Evolutionary conservation across 2,888 invertebrate species (phyloP), one percentile per base, ranked within the genome.

Genomic region (Polia nebulosa): DNA sequence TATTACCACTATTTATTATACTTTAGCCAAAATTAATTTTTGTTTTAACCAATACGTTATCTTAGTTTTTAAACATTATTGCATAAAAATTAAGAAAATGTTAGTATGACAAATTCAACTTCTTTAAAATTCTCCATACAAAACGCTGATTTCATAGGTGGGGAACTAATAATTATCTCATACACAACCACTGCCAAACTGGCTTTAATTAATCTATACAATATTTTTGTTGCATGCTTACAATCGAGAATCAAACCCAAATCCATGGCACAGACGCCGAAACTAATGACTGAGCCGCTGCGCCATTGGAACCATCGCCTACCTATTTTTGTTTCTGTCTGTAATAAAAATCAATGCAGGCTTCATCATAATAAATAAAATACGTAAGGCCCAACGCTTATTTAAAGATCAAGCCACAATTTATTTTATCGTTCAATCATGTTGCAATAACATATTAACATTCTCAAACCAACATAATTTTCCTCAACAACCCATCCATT

Each of bases 401-500:
- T 17, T 13, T 47, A 47, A n/a, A 75, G 34, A 51, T 41, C 34
- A 25, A 17, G 0, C 17, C 9, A n/a, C 27, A 51, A 74, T 44
- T 75, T 20, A 51, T 25, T n/a, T n/a, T 20, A 56, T 4, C 15
- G 56, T n/a, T 8, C 5, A 57, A 52, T 8, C 1, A 13, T 75
- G 34, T 56, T 39, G 59, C 5, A 72, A 78, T 41, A 52, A 55
- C 9, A 32, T 63, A 78, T 51, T 78, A 47, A 45, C 25, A 45
- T 45, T 45, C 22, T 4, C 34, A 56, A 56, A 55, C 25, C 20
- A 63, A 41, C 49, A 39, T 47, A 63, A 51, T 56, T 67, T 56
- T 53, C 44, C 17, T 36, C 36, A 62, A 25, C 22, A 34, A 55
- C 84, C 81, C 72, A 78, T 83, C 81, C 51, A 61, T 72, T 71